Evolutionary conservation across 1,140 invertebrate species (phyloP).

Genomic region (Lepidurus packardi): DNA sequence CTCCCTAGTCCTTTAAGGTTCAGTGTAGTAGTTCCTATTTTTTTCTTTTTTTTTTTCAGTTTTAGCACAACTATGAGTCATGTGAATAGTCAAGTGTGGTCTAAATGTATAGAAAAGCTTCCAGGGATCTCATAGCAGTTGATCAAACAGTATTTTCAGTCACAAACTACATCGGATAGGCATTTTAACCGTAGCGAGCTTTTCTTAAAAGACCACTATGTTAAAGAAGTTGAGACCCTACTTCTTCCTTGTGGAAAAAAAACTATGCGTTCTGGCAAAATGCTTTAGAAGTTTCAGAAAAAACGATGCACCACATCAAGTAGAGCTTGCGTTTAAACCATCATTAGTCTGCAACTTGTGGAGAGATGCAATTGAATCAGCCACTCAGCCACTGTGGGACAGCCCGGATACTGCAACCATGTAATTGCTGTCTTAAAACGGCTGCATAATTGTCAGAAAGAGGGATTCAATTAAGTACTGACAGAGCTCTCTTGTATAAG

Average conservation of each 20-base stretch:
- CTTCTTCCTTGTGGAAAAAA: background rate
- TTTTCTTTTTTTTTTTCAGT: background rate
- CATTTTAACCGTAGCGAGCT: slow-evolving; percentile 27
- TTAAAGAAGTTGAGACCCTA: background rate
- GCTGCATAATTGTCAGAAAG: slow-evolving; percentile 15
- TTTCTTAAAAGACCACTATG: slow-evolving; percentile 25
- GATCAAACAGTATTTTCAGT: background rate
- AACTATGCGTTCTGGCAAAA: slow-evolving; percentile 6
- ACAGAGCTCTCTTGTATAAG: slow-evolving; percentile 18
- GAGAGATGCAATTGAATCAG: slow-evolving; percentile 23
- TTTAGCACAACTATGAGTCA: background rate
- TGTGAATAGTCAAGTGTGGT: background rate
- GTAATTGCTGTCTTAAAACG: slow-evolving; percentile 22
- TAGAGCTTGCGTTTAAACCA: slow-evolving; percentile 1
- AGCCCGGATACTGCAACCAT: slow-evolving; percentile 22
- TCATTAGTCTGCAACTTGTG: background rate
- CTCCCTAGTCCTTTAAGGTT: background rate
- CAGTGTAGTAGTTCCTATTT: background rate
- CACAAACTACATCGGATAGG: background rate
- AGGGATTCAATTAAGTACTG: background rate
- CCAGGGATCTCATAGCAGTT: background rate
- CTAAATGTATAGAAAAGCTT: slow-evolving; percentile 2
- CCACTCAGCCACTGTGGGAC: background rate
- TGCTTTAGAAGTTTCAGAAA: slow-evolving; percentile 27
- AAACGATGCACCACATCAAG: slow-evolving; percentile 25